Evolutionary conservation across 2,797 vertebrate species (phyloP).

Genomic region (Lithobates pipiens): DNA sequence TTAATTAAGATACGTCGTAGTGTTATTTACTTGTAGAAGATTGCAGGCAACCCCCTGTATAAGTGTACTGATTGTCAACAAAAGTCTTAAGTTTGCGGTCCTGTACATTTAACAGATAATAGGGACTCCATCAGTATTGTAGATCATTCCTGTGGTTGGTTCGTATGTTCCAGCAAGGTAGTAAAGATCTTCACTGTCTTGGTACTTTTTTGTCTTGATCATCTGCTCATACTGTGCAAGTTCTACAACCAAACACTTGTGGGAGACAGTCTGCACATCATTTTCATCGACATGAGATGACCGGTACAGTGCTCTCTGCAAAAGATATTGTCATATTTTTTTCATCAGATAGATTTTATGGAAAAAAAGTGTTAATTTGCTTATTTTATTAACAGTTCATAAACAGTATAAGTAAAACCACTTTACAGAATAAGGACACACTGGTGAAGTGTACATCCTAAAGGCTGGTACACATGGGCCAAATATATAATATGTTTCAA

Average conservation of each 20-base stretch:
- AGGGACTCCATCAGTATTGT: constrained; percentile 95
- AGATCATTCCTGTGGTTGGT: constrained; percentile 99
- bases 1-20: neutral
- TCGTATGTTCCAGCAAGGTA: constrained; percentile 98
- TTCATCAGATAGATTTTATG: too few species aligned
- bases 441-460: too few species aligned
- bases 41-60: constrained; percentile 1
- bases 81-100: constrained; percentile 4
- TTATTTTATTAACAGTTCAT: too few species aligned
- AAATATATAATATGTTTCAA: too few species aligned
- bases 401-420: too few species aligned
- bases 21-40: constrained; percentile 1
- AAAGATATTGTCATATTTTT: neutral
- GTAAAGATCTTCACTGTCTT: constrained; percentile 98
- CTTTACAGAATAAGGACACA: too few species aligned
- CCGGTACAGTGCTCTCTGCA: constrained; percentile 95
- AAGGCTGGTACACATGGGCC: too few species aligned
- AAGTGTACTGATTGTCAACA: constrained; percentile 41
- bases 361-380: too few species aligned
- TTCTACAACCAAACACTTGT: constrained; percentile 97
- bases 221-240: constrained; percentile 97
- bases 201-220: constrained; percentile 95
- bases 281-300: constrained; percentile 98
- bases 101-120: constrained; percentile 87
- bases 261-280: constrained; percentile 98